These are phyloP conservation scores for Patella ulyssiponensis DNA, from an alignment of 2,888 invertebrate genomes.

Conservation along the genomic window DNA sequence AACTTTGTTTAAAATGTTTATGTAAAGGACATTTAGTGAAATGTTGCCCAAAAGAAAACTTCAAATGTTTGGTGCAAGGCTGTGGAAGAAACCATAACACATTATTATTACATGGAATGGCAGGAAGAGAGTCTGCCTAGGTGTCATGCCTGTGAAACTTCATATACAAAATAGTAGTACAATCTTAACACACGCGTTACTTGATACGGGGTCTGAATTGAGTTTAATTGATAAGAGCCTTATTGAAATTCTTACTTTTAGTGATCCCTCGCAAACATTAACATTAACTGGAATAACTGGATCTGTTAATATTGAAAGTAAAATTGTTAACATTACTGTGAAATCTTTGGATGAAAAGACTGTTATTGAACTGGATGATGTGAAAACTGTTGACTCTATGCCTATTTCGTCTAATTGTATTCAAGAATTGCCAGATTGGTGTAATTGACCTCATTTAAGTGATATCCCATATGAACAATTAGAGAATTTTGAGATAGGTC, in stretches of 20 bases:
- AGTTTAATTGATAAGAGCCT: background rate
- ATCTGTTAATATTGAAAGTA: background rate
- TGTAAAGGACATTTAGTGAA: background rate
- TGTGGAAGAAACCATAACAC: background rate
- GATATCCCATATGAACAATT: background rate
- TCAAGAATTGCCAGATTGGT: background rate
- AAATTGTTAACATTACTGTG: background rate
- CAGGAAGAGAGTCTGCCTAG: background rate
- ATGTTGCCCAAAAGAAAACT: background rate
- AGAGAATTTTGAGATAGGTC: background rate
- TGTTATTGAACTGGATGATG: background rate
- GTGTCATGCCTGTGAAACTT: background rate
- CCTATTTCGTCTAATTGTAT: background rate
- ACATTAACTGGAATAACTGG: conserved; percentile 7
- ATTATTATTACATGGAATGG: background rate
- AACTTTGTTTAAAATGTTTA: background rate
- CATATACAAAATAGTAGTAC: background rate
- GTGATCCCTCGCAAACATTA: background rate
- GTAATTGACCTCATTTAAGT: conserved; percentile 3
- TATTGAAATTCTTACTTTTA: background rate
- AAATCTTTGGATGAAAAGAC: background rate
- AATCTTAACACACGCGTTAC: background rate
- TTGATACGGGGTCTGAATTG: background rate
- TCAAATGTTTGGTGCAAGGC: background rate
- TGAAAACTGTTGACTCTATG: background rate